A percentile compares a stretch with the other conserved stretches of the same genome.
Evolutionary conservation across 2,888 invertebrate genomes (phyloP).

Genomic region (Priocnemis perturbator): DNA sequence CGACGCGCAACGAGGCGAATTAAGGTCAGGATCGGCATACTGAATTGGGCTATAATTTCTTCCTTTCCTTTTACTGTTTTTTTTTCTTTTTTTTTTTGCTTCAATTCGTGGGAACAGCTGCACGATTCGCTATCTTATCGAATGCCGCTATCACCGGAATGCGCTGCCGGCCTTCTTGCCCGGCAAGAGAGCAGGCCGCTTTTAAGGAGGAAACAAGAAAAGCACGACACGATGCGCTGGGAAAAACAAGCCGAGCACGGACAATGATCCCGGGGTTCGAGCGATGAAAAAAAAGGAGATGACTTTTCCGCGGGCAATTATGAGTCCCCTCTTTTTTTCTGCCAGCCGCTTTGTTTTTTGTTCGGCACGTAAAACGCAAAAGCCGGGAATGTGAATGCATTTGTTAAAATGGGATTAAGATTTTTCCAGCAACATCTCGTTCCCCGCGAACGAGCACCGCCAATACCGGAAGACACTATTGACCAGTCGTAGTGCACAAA

Average conservation of each 20-base stretch:
- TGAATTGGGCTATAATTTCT: not conserved
- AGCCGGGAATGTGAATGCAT: too few relatives aligned
- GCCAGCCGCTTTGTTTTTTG: too few relatives aligned
- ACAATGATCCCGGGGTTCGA: not conserved
- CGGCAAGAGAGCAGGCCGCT: not conserved
- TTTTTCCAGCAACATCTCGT: too few relatives aligned
- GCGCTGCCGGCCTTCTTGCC: slow-evolving; percentile 19
- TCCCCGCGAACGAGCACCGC: too few relatives aligned
- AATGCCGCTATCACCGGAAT: slow-evolving; percentile 38
- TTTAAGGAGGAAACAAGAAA: slow-evolving; percentile 14
- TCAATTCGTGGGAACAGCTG: slow-evolving; percentile 39
- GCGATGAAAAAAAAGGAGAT: not conserved
- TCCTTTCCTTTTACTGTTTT: not conserved
- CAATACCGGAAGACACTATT: too few relatives aligned
- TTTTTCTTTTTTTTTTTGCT: not conserved
- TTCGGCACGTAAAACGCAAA: too few relatives aligned
- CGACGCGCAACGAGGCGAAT: too few relatives aligned
- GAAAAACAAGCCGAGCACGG: not conserved
- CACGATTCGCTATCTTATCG: slow-evolving; percentile 42
- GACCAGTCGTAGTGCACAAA: too few relatives aligned
- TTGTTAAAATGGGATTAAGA: too few relatives aligned
- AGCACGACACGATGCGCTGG: slow-evolving; percentile 4
- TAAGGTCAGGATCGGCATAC: too few relatives aligned
- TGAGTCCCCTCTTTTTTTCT: too few relatives aligned
- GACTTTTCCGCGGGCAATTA: too few relatives aligned